Base-by-base conservation (phyloP, 2,113 vertebrate genomes). In the Cynocephalus volans region DNA sequence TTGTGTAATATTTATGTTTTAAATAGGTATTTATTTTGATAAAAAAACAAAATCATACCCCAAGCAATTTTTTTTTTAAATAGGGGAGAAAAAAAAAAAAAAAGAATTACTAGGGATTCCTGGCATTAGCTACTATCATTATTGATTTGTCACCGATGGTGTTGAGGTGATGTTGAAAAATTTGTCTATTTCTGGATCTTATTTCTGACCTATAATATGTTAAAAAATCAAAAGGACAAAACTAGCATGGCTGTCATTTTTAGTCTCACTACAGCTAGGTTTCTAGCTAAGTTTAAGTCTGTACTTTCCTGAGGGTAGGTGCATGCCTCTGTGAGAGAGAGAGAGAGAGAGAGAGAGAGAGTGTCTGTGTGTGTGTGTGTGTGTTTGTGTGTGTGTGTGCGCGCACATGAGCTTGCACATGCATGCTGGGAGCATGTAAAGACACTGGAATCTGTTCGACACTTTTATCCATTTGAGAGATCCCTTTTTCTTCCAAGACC, bases 311-410 rank as follows among this genome's bases (percentile, higher is more conserved):
- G 3, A 9, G 4, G 17, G 6, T 41, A 31, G 10, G 5, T 88
- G 21, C n/a, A 23, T 6, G 1, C 31, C 1, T 72, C 6, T 64
- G 60, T 48, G 3, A 77, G n/a, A n/a, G n/a, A n/a, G n/a, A n/a
- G n/a, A n/a, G n/a, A n/a, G n/a, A n/a, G n/a, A n/a, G n/a, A n/a
- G n/a, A n/a, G n/a, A n/a, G n/a, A n/a, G n/a, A n/a, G n/a, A n/a
- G n/a, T n/a, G n/a, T 72, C 6, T 64, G 14, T n/a, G 3, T 45
- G 15, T 26, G 21, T 70, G 73, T 0, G 13, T 3, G 2, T 4
- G 2, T 2, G 9, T 8, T 64, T 3, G 15, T 8, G 11, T 8
- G 0, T 4, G 6, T 4, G 0, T 23, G 21, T 6, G 33, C 14
- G 15, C 14, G 15, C 28, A 58, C 50, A 48, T 24, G 50, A 41